Percentiles rank a stretch among this genome's conserved stretches.
Evolutionary conservation across 2,113 vertebrate species (phyloP).

Genomic region (Tiliqua scincoides): DNA sequence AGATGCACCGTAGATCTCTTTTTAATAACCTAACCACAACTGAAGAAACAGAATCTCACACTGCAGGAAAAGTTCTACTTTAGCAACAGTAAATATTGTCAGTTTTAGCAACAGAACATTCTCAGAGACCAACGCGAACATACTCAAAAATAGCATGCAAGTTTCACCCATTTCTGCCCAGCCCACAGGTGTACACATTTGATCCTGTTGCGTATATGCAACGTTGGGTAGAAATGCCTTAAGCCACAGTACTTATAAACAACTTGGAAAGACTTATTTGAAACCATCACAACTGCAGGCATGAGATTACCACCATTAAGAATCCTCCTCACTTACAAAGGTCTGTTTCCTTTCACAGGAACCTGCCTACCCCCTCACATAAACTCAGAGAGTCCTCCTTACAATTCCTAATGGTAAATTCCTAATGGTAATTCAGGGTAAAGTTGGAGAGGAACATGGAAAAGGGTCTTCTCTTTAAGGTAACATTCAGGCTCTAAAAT

Average conservation of each 20-base stretch:
- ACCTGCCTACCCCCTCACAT: no score
- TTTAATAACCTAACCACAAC: conserved; percentile 30
- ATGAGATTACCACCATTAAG: not conserved
- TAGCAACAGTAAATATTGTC: not conserved
- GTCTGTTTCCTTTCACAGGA: no score
- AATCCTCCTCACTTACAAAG: not conserved
- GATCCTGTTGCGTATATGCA: no score
- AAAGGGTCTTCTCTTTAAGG: no score
- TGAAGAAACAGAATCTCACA: conserved; percentile 1
- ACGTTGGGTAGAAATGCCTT: no score
- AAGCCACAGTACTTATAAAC: conserved; percentile 23
- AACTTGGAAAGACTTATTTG: conserved; percentile 35
- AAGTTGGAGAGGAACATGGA: no score
- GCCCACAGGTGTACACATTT: not conserved
- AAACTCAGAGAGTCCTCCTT: no score
- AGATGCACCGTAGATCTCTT: not conserved
- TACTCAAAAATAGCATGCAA: no score
- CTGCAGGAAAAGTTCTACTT: conserved; percentile 13
- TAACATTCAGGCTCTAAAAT: no score
- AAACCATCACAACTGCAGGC: conserved; percentile 29
- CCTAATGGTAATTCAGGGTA: no score
- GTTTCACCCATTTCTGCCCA: no score
- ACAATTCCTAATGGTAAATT: no score
- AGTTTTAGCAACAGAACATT: conserved; percentile 8
- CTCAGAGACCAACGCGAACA: not conserved